These are phyloP conservation scores for Harpagifer antarcticus DNA, from an alignment of 2,797 vertebrate species.

Conservation along the genomic window DNA sequence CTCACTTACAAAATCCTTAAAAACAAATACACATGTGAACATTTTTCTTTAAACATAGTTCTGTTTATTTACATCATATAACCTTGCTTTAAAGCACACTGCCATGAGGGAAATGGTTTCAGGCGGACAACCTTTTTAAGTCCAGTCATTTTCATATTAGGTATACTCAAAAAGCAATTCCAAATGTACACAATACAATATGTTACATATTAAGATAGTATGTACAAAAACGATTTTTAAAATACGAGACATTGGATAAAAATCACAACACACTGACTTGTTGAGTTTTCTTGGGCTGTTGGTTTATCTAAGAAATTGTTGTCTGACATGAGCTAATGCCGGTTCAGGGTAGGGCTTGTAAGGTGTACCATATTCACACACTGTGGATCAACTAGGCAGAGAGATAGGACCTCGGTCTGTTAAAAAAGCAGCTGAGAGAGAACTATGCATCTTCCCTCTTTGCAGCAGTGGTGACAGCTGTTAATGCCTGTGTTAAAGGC, in stretches of 20 bases:
- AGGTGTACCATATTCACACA: constrained; percentile 76
- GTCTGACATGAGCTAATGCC: constrained; percentile 51
- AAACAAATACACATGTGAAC: constrained; percentile 9
- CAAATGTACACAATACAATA: constrained; percentile 88
- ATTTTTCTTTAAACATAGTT: constrained; percentile 76
- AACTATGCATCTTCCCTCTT: constrained; percentile 44
- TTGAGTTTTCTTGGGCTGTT: constrained; percentile 41
- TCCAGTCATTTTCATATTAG: constrained; percentile 83
- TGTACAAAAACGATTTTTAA: constrained; percentile 86
- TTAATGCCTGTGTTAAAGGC: constrained; percentile 59
- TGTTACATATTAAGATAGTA: constrained; percentile 92
- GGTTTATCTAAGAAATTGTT: constrained; percentile 51
- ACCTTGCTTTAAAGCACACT: constrained; percentile 83
- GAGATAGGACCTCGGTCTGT: constrained; percentile 53
- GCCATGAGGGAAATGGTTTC: constrained; percentile 74
- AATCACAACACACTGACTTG: constrained; percentile 51
- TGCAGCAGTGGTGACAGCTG: constrained; percentile 62
- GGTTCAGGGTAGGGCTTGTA: constrained; percentile 46
- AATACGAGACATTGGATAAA: constrained; percentile 71
- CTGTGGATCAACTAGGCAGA: constrained; percentile 53
- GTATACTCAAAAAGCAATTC: constrained; percentile 79
- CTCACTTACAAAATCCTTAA: not conserved
- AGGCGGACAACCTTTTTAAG: constrained; percentile 77
- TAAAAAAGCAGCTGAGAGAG: constrained; percentile 63
- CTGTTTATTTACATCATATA: constrained; percentile 85